Evolutionary conservation across 2,797 vertebrate species (phyloP), one percentile per base, ranked within the genome.

Genomic region (Tinamus major): DNA sequence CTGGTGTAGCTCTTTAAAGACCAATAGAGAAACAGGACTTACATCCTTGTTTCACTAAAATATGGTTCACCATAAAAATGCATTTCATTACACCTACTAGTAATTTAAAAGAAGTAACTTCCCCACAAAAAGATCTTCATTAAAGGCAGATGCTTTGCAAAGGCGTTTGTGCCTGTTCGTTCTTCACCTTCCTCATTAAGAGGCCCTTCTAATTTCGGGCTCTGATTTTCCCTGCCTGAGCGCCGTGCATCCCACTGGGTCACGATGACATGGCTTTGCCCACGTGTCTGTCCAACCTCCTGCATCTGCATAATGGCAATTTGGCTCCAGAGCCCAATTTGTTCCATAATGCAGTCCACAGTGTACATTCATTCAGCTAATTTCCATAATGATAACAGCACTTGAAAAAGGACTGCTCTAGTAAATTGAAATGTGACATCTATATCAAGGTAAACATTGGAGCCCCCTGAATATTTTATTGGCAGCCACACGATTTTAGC

Each of bases 381-480:
- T 93, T 93, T 94, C 90, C 95, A 93, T 90, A 92, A 90, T 51
- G 80, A 79, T 62, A 89, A 93, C 41, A 87, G 90, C 5, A 65
- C 70, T 80, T 63, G 85, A 53, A 85, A 86, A 91, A 71, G 64
- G 6, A 78, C 85, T 89, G 35, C n/a, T 51, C 77, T 79, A 37
- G 61, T 68, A 91, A 94, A 92, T 51, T 69, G 89, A 87, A 94
- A 90, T 37, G 80, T 90, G 92, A 90, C 92, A 85, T 87, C 91
- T 80, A 3, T 59, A 92, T 80, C 87, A 94, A 95, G 89, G 92
- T 62, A 95, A 95, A 93, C 89, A 92, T 41, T 48, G 0, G 0
- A 92, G 80, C 41, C 75, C 68, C 48, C 75, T 88, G 62, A 93
- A 93, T 85, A 64, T 85, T 87, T 91, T 55, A 89, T 78, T 79